phyloP scores from a whole-genome alignment of 2,797 vertebrate genomes.

The Brotula barbata region DNA sequence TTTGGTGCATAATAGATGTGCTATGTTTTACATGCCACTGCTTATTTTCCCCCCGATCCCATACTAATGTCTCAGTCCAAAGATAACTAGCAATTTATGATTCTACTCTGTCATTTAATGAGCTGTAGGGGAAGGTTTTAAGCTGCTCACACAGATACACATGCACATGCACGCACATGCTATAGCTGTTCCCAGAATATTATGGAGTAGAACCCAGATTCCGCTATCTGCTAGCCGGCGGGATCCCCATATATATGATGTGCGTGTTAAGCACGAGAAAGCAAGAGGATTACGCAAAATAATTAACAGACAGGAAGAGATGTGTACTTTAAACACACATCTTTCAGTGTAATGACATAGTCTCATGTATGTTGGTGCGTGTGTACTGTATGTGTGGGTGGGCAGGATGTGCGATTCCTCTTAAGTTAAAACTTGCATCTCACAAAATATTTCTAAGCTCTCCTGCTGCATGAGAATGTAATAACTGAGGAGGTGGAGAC shows the following conservation, averaged over 20 bases:
- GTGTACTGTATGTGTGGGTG: neutral
- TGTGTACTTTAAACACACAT: no score
- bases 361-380: no score
- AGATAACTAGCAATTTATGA: slow-evolving; percentile 78
- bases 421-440: slow-evolving; percentile 31
- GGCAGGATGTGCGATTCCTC: slow-evolving; percentile 2
- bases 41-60: slow-evolving; percentile 71
- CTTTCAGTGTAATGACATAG: no score
- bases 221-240: slow-evolving; percentile 40
- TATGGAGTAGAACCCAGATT: slow-evolving; percentile 47
- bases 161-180: slow-evolving; percentile 12
- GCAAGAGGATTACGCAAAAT: no score
- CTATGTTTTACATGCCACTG: slow-evolving; percentile 77
- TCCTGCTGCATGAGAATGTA: slow-evolving; percentile 41
- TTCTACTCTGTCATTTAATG: slow-evolving; percentile 75
- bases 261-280: slow-evolving; percentile 31
- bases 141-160: slow-evolving; percentile 17
- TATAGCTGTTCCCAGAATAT: slow-evolving; percentile 49
- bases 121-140: slow-evolving; percentile 41
- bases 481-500: slow-evolving; percentile 36
- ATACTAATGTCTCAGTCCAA: slow-evolving; percentile 69
- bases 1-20: slow-evolving; percentile 78
- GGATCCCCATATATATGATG: slow-evolving; percentile 33
- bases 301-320: no score
- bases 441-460: slow-evolving; percentile 25